Conservation (phyloP, 2,888 invertebrate species). For the Cylindroiulus punctatus region DNA sequence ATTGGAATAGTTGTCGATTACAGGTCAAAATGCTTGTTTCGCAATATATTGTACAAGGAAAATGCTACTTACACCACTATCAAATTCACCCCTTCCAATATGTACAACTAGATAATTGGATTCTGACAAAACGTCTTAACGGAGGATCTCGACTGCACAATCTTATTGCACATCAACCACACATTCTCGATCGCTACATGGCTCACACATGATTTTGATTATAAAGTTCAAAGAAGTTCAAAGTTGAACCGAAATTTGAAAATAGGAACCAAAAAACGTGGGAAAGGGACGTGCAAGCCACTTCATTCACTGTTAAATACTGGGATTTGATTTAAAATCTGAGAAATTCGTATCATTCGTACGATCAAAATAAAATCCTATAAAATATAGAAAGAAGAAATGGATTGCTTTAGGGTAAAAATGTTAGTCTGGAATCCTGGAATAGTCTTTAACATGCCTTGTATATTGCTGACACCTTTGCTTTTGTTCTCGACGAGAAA, state of each 20-base stretch:
- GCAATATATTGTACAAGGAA: too few species aligned
- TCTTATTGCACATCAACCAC: slow-evolving; percentile 21
- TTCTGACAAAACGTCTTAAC: neutral
- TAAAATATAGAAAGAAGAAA: neutral
- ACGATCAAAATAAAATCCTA: too few species aligned
- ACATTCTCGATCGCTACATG: neutral
- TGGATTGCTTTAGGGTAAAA: neutral
- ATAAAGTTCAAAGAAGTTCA: neutral
- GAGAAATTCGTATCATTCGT: neutral
- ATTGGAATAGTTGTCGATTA: too few species aligned
- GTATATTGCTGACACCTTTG: neutral
- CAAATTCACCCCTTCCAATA: too few species aligned
- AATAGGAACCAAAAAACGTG: neutral
- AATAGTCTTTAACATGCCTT: neutral
- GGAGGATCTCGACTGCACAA: neutral
- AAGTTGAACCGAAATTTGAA: neutral
- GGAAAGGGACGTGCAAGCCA: neutral
- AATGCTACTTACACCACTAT: too few species aligned
- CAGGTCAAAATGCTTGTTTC: too few species aligned
- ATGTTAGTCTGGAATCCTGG: neutral
- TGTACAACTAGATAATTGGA: neutral
- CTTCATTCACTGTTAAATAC: neutral
- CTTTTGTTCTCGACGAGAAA: neutral
- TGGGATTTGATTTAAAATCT: neutral
- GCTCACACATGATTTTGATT: neutral